phyloP scores from a whole-genome alignment of 2,797 vertebrate genomes.

The Enteromius thamalakanensis region DNA sequence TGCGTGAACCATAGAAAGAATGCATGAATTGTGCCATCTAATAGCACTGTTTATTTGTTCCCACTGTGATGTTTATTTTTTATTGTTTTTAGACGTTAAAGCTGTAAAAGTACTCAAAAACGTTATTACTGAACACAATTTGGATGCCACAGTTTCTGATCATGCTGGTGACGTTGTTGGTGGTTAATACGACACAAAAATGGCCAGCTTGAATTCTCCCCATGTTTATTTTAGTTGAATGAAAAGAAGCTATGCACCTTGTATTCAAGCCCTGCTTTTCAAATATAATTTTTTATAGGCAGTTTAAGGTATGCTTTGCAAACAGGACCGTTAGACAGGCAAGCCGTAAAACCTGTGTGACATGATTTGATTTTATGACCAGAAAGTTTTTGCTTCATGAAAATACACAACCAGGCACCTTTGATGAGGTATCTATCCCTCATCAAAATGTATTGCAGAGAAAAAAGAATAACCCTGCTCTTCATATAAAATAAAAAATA shows the following conservation, averaged over 20 bases:
- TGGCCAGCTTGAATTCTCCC: background rate
- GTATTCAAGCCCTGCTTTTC: background rate
- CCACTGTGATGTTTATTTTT: background rate
- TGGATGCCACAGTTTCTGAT: background rate
- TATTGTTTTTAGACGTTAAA: background rate
- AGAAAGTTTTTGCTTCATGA: background rate
- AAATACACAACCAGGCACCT: background rate
- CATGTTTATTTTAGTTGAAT: background rate
- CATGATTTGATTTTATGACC: background rate
- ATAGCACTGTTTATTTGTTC: background rate
- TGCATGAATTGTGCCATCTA: background rate
- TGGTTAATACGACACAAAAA: background rate
- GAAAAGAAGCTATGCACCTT: background rate
- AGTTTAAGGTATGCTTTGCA: background rate
- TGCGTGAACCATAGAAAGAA: background rate
- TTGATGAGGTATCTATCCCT: too few relatives aligned
- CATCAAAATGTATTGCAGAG: conserved; percentile 14
- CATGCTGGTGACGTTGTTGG: background rate
- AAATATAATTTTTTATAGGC: background rate
- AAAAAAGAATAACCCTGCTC: background rate
- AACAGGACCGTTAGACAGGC: background rate
- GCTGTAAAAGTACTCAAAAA: background rate
- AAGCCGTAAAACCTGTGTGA: background rate
- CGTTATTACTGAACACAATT: background rate
- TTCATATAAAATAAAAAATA: too few relatives aligned